Base-by-base conservation (phyloP, 2,113 vertebrate genomes). In the Antidorcas marsupialis region DNA sequence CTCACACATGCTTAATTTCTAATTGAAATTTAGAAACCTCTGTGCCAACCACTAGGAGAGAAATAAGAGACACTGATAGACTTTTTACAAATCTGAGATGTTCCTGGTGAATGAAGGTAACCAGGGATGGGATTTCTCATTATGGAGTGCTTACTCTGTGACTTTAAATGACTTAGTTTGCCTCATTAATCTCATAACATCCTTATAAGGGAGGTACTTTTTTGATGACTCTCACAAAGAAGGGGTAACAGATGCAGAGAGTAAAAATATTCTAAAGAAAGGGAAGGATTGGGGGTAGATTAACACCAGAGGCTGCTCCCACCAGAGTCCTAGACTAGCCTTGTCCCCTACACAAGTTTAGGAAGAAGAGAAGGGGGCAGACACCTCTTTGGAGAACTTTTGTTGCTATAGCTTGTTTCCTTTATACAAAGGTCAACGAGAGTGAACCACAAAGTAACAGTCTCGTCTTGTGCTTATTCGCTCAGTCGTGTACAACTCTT, bases 131-230 rank as follows among this genome's bases (percentile, higher is more conserved):
- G 39, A 30, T 55, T 9, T 4, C 1, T 1, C 67, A 21, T 5
- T 17, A 15, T 2, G 0, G 53, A 53, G 10, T 21, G 71, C 55
- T 64, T 19, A 21, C 50, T 47, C 19, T 6, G 60, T 4, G 55
- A 43, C 74, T 83, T 45, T 39, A 33, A 57, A 50, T 19, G 76
- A 30, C 83, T 7, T 21, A 1, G n/a, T 45, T 91, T 5, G 6
- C 71, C 47, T 82, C 76, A 28, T 16, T 59, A 15, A 45, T 28
- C 43, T 64, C 64, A 19, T 45, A 30, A 23, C 64, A 30, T 21
- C 39, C 62, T 74, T 16, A 3, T 0, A 2, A n/a, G 2, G 71
- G 36, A 57, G 23, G 50, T 6, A 2, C 39, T 36, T 0, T 25
- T 39, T 13, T 13, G 12, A 21, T 0, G 6, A 15, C 7, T 43